Conservation (phyloP, 2,797 vertebrate genomes). For the Botia almorhae region DNA sequence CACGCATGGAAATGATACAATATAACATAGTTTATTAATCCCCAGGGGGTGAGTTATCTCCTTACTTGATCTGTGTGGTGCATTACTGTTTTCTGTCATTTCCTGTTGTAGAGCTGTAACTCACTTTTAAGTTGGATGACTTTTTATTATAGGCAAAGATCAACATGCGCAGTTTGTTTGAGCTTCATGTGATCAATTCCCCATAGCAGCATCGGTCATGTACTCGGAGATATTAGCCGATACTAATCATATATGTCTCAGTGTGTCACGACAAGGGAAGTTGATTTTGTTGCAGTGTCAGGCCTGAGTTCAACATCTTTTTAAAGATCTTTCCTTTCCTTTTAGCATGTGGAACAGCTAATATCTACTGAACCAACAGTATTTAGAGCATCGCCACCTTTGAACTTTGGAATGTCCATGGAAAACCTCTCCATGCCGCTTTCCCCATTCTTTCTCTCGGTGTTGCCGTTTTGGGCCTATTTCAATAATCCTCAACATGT, state of each 20-base stretch:
- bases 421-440: background rate
- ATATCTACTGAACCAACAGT: background rate
- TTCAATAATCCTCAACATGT: conserved; percentile 91
- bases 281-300: background rate
- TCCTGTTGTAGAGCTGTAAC: conserved; percentile 39
- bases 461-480: conserved; percentile 81
- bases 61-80: conserved; percentile 35
- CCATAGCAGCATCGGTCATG: background rate
- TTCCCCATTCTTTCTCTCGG: conserved; percentile 62
- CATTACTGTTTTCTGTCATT: conserved; percentile 31
- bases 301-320: background rate
- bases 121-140: conserved; percentile 26
- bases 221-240: background rate
- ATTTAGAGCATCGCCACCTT: background rate
- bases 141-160: conserved; percentile 8
- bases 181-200: conserved; percentile 1
- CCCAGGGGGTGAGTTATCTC: conserved; percentile 27
- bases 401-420: background rate
- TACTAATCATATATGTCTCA: background rate
- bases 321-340: background rate
- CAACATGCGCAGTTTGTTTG: background rate
- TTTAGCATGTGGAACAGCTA: background rate
- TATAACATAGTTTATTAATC: conserved; percentile 44
- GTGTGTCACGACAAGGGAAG: background rate
- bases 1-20: conserved; percentile 41